Evolutionary conservation across 2,113 vertebrate species (phyloP).

Genomic region (Carlito syrichta): DNA sequence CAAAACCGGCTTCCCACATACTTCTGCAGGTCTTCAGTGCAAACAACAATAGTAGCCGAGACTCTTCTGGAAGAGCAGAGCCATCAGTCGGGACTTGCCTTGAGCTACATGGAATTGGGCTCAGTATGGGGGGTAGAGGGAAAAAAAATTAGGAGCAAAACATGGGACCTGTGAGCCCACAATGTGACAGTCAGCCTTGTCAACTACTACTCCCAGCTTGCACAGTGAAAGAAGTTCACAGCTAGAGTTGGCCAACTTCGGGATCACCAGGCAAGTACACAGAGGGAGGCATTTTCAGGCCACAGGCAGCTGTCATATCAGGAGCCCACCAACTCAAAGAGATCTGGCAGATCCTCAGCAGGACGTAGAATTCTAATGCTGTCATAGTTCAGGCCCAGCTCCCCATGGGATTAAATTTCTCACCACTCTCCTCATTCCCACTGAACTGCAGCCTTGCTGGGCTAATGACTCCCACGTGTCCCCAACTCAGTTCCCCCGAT

Average conservation of each 20-base stretch:
- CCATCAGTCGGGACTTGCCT: background rate
- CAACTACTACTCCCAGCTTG: background rate
- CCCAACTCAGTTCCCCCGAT: background rate
- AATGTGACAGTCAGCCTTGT: constrained; percentile 16
- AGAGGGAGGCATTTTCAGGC: background rate
- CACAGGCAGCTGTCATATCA: background rate
- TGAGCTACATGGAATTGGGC: constrained; percentile 28
- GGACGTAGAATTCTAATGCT: background rate
- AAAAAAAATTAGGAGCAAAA: constrained; percentile 29
- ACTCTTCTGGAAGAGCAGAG: constrained; percentile 7
- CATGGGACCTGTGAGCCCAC: background rate
- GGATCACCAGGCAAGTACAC: background rate
- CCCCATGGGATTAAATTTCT: background rate
- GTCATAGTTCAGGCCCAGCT: background rate
- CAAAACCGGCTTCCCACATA: background rate
- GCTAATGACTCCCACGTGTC: background rate
- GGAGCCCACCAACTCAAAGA: background rate
- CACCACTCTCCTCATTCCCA: background rate
- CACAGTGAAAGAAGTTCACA: background rate
- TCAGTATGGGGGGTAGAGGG: background rate
- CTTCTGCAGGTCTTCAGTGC: background rate
- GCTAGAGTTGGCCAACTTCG: background rate
- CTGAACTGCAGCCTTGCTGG: background rate
- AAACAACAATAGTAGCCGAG: background rate
- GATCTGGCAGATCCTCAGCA: background rate